Percentiles rank a stretch among this genome's conserved stretches.
Conservation (phyloP, 1,140 invertebrate species). For the Phthorimaea operculella region DNA sequence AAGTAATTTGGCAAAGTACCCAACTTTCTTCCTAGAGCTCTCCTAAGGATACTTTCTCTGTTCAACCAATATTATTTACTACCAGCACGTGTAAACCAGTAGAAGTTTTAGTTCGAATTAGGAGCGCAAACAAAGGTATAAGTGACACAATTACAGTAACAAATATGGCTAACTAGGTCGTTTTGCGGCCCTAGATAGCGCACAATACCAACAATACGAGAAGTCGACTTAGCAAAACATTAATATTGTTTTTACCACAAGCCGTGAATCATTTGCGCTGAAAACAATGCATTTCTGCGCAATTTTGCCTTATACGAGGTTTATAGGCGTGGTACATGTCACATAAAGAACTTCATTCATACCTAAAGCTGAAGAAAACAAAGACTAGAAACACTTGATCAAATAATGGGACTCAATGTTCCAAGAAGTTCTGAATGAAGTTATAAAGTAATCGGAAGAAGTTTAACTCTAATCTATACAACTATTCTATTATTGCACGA, state of each 20-base stretch:
- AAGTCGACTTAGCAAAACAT: not conserved
- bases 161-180: constrained; percentile 29
- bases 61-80: no score
- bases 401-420: no score
- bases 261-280: not conserved
- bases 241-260: constrained; percentile 3
- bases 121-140: constrained; percentile 6
- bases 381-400: no score
- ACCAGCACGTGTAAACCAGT: no score
- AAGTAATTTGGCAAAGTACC: constrained; percentile 19
- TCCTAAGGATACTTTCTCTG: no score
- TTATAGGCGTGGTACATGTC: not conserved
- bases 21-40: no score
- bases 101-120: not conserved
- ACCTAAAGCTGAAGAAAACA: no score
- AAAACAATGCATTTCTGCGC: not conserved
- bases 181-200: constrained; percentile 6
- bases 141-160: constrained; percentile 17
- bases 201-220: constrained; percentile 4
- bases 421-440: no score
- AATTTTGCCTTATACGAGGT: constrained; percentile 2
- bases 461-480: no score
- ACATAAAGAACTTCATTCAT: no score
- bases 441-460: no score
- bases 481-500: no score